phyloP scores from a whole-genome alignment of 2,888 invertebrate genomes.

The Sinhomidia bicolor region DNA sequence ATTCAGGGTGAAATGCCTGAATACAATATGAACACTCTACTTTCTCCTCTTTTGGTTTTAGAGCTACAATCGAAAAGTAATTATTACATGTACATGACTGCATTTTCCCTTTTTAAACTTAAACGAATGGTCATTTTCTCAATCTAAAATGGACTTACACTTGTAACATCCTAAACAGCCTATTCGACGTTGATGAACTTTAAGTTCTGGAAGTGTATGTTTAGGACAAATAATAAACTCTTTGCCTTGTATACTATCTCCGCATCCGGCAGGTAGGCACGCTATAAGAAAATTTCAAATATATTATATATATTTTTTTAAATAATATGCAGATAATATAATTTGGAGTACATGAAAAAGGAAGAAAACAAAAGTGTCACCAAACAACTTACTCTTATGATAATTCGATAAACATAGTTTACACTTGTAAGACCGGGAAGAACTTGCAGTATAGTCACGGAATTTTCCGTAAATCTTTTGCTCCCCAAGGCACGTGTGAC shows the following conservation, averaged over 20 bases:
- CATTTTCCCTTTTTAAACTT: too few species aligned
- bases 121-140: neutral
- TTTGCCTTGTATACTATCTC: conserved; percentile 64
- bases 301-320: too few species aligned
- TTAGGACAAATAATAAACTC: conserved; percentile 75
- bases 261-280: conserved; percentile 77
- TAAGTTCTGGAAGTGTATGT: conserved; percentile 68
- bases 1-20: conserved; percentile 74
- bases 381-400: conserved; percentile 74
- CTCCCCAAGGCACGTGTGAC: conserved; percentile 78
- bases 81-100: too few species aligned
- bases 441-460: conserved; percentile 64
- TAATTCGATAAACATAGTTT: conserved; percentile 74
- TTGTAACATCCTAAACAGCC: conserved; percentile 76
- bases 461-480: conserved; percentile 72
- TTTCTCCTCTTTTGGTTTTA: conserved; percentile 46
- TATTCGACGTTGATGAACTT: conserved; percentile 66
- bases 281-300: conserved; percentile 55
- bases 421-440: conserved; percentile 65
- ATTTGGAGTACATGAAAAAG: too few species aligned
- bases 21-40: conserved; percentile 73
- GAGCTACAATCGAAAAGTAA: too few species aligned
- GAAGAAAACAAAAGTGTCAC: conserved; percentile 1
- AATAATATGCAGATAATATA: too few species aligned
- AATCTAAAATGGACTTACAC: conserved; percentile 62